phyloP scores from a whole-genome alignment of 2,797 vertebrate genomes.

The Xyrichtys novacula region DNA sequence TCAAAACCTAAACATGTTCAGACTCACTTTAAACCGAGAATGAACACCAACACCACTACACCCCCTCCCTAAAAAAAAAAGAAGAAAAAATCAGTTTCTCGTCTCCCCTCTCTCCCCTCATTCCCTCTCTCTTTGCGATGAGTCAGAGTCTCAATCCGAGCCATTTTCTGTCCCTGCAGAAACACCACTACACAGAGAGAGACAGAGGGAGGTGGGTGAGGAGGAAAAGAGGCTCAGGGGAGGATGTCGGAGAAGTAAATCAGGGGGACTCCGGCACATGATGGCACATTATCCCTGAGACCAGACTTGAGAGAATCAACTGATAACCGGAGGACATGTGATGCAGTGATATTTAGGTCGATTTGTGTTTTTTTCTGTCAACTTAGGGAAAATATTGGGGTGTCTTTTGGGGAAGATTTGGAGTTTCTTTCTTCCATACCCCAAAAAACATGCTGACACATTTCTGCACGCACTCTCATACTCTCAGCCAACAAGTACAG shows the following conservation, averaged over 20 bases:
- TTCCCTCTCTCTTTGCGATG: slow-evolving; percentile 52
- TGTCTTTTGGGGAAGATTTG: too few relatives aligned
- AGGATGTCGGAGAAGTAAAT: slow-evolving; percentile 38
- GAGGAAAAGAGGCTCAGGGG: background rate
- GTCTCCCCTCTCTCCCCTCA: slow-evolving; percentile 13
- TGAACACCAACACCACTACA: background rate
- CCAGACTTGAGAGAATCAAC: slow-evolving; percentile 29
- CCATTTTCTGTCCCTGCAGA: slow-evolving; percentile 79
- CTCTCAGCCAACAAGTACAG: too few relatives aligned
- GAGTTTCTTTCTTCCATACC: too few relatives aligned
- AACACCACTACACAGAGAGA: slow-evolving; percentile 41
- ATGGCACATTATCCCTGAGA: slow-evolving; percentile 22
- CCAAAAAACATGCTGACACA: too few relatives aligned
- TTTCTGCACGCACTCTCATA: too few relatives aligned
- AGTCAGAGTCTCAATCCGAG: slow-evolving; percentile 73
- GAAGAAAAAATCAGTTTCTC: slow-evolving; percentile 26
- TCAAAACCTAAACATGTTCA: slow-evolving; percentile 3
- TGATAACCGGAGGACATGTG: too few relatives aligned
- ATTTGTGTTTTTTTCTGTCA: too few relatives aligned
- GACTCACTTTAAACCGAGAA: background rate
- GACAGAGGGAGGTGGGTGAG: background rate
- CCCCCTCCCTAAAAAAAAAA: background rate
- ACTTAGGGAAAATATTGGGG: too few relatives aligned
- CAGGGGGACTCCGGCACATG: slow-evolving; percentile 24
- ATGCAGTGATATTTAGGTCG: too few relatives aligned